Evolutionary conservation across 1,140 invertebrate genomes (phyloP).

Genomic region (Cherax quadricarinatus): DNA sequence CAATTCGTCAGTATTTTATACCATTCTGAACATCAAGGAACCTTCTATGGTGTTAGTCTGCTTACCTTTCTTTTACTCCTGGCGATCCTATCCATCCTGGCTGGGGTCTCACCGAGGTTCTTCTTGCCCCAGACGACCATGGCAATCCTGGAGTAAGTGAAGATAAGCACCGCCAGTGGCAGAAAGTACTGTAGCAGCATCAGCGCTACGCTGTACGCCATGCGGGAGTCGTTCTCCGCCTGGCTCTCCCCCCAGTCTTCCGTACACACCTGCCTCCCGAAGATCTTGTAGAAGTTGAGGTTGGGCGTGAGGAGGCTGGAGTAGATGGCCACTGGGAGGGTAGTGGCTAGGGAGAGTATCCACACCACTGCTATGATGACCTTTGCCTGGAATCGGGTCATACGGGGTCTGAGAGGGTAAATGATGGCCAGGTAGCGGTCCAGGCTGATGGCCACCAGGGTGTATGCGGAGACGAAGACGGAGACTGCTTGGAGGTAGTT

Average conservation of each 20-base stretch:
- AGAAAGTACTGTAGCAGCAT: slow-evolving; percentile 91
- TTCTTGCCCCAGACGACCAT: slow-evolving; percentile 91
- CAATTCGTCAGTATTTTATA: too few relatives aligned
- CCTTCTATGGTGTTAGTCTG: too few relatives aligned
- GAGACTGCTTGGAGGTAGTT: slow-evolving; percentile 86
- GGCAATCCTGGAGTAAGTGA: slow-evolving; percentile 91
- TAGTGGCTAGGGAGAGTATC: slow-evolving; percentile 85
- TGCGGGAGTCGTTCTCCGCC: slow-evolving; percentile 76
- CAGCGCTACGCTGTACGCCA: slow-evolving; percentile 86
- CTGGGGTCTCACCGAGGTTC: slow-evolving; percentile 90
- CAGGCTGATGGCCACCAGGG: slow-evolving; percentile 89
- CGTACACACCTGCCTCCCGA: slow-evolving; percentile 78
- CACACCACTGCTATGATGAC: slow-evolving; percentile 82
- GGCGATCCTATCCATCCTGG: slow-evolving; percentile 83
- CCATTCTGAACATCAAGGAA: too few relatives aligned
- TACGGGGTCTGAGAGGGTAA: slow-evolving; percentile 88
- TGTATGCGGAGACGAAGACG: slow-evolving; percentile 90
- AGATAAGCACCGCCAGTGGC: slow-evolving; percentile 88
- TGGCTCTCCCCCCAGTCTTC: slow-evolving; percentile 77
- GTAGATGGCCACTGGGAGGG: slow-evolving; percentile 87
- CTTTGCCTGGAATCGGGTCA: slow-evolving; percentile 85
- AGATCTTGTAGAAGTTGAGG: slow-evolving; percentile 61
- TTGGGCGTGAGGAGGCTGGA: slow-evolving; percentile 75
- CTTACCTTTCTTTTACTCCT: slow-evolving; percentile 92
- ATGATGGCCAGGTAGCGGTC: slow-evolving; percentile 93